Base-by-base conservation (phyloP, 2,888 invertebrate genomes). In the Troilus luridus region DNA sequence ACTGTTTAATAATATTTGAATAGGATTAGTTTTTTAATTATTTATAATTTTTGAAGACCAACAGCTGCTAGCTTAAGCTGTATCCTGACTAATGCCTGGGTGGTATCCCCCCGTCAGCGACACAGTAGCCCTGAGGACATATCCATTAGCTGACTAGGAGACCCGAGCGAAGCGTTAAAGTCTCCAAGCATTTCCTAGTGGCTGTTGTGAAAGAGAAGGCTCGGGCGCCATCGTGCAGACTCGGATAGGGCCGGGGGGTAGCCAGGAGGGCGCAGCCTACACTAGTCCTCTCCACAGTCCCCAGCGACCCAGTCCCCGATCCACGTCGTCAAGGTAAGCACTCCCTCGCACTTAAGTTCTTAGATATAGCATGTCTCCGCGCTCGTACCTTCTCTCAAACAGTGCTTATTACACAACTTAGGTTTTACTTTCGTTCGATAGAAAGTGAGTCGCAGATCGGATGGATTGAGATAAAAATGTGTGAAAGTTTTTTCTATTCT, bases 251-350 rank as follows among this genome's bases (percentile, higher is more conserved):
- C 85, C 85, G 85, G 85, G 85, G 85, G 85, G 85, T 54, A 58
- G 54, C 89, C 89, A 64, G 64, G 89, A 89, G 89, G 89, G 60
- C 89, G 89, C 59, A 89, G 89, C 89, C 64, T 89, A 64, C 89
- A 89, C 89, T 64, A 62, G 64, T 62, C 56, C 89, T 89, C 89
- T 89, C 67, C 62, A 60, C 89, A 64, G 85, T 85, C 85, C 89
- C 54, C 14, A 64, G 67, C 89, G 64, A 56, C 67, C 89, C 89
- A 89, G 89, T 89, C 89, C 89, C 64, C 89, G 60, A 89, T 67
- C 89, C n/a, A 62, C 89, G 62, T 89, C 62, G 62, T 89, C 64
- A 89, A 89, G 89, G 89, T 89, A 89, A 89, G 89, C 54, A 62
- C 67, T 56, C 11, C 56, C 54, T 67, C 67, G 67, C 67, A 67